Conservation (phyloP, 2,797 vertebrate genomes). For the Tarsius wallacei region DNA sequence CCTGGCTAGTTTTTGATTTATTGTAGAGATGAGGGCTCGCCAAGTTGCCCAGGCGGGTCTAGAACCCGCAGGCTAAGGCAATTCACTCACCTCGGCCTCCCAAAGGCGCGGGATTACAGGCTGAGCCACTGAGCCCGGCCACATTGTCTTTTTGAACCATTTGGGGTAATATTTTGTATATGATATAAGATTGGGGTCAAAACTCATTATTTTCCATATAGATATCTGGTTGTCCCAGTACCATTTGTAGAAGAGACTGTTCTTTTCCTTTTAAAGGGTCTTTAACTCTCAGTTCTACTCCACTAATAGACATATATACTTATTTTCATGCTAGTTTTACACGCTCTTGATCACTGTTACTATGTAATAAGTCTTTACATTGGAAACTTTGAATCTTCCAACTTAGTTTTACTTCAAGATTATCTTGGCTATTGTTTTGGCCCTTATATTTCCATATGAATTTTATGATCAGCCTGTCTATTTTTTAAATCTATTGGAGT, state of each 20-base stretch:
- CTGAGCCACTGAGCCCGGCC: too few relatives aligned
- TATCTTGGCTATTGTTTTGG: background rate
- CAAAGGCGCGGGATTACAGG: too few relatives aligned
- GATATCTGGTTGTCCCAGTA: background rate
- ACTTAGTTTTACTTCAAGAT: background rate
- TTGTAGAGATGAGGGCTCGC: too few relatives aligned
- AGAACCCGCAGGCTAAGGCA: too few relatives aligned
- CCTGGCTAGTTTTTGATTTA: too few relatives aligned
- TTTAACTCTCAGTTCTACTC: background rate
- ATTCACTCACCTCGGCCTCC: too few relatives aligned
- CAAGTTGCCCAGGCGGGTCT: too few relatives aligned
- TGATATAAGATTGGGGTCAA: background rate
- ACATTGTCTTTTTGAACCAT: slow-evolving; percentile 11
- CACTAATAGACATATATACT: background rate
- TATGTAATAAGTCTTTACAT: slow-evolving; percentile 45
- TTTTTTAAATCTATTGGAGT: background rate
- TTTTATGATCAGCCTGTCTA: background rate
- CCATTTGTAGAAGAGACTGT: slow-evolving; percentile 8
- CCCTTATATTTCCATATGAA: background rate
- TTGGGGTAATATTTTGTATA: background rate
- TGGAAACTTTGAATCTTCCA: background rate
- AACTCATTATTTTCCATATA: background rate
- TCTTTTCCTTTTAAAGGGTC: background rate
- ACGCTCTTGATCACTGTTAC: background rate
- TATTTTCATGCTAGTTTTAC: background rate